phyloP scores from a whole-genome alignment of 2,113 vertebrate species.

The Nicator chloris region DNA sequence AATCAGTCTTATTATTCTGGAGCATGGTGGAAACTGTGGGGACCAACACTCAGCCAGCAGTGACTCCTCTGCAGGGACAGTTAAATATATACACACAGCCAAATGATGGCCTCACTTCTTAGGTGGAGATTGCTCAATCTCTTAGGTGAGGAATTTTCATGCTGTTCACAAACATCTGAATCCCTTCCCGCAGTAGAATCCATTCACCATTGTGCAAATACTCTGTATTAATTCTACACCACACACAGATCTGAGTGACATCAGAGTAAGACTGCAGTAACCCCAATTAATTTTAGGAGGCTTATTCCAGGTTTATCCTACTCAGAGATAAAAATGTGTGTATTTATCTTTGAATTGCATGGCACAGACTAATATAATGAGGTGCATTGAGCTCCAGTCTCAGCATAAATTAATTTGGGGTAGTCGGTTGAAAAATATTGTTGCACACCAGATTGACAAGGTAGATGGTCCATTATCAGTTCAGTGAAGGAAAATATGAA shows the following conservation, averaged over 20 bases:
- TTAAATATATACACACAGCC: not conserved
- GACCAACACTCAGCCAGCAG: not conserved
- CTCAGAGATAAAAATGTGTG: not conserved
- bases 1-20: not conserved
- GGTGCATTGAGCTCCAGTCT: not conserved
- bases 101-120: not conserved
- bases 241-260: not conserved
- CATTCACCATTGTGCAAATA: not conserved
- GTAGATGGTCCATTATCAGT: not conserved
- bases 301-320: not conserved
- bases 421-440: not conserved
- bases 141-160: not conserved
- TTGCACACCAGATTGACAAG: not conserved
- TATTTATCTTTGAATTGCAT: not conserved
- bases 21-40: not conserved
- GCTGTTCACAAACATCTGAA: not conserved
- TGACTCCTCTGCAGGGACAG: not conserved
- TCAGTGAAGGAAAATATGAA: not conserved
- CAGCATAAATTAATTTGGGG: not conserved
- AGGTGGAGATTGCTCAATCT: not conserved
- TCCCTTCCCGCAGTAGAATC: not conserved
- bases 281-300: slow-evolving; percentile 26
- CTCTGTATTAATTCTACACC: not conserved
- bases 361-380: not conserved
- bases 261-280: not conserved